A percentile compares a stretch with the other conserved stretches of the same genome.
Evolutionary conservation across 2,113 vertebrate species (phyloP).

Genomic region (Sylvia atricapilla): DNA sequence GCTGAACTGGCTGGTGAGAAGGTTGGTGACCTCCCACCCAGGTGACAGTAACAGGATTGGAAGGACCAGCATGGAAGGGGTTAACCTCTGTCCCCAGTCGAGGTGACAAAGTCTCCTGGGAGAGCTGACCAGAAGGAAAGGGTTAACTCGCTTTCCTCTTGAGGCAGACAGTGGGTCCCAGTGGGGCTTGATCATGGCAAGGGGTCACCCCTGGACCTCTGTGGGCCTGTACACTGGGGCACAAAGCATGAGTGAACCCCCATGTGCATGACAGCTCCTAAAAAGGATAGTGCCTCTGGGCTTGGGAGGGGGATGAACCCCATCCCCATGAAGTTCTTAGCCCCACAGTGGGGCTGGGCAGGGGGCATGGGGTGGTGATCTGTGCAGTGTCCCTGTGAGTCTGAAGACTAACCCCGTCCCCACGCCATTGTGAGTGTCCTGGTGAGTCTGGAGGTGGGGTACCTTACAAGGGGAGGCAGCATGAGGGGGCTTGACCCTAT

Average conservation of each 20-base stretch:
- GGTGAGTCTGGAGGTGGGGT: background rate
- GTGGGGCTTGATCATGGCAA: background rate
- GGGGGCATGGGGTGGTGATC: background rate
- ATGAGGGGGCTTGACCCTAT: background rate
- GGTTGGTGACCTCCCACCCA: background rate
- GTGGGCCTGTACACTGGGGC: background rate
- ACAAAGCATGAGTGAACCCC: rapidly evolving
- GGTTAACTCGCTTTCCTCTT: background rate
- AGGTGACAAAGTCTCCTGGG: background rate
- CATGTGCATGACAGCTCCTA: background rate
- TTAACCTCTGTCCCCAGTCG: background rate
- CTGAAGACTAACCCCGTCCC: background rate
- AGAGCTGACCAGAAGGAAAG: background rate
- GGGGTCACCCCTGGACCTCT: background rate
- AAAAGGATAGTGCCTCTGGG: background rate
- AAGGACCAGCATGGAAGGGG: background rate
- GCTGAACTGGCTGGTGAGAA: background rate
- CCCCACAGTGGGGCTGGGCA: background rate
- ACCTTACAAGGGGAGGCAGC: rapidly evolving
- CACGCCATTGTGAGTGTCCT: background rate
- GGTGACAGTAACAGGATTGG: background rate
- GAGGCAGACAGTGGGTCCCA: background rate
- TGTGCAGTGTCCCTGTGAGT: no score
- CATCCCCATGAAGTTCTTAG: background rate
- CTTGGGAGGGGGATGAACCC: background rate